Conservation (phyloP, 2,113 vertebrate species). For the Ptilorrhoa leucosticta region DNA sequence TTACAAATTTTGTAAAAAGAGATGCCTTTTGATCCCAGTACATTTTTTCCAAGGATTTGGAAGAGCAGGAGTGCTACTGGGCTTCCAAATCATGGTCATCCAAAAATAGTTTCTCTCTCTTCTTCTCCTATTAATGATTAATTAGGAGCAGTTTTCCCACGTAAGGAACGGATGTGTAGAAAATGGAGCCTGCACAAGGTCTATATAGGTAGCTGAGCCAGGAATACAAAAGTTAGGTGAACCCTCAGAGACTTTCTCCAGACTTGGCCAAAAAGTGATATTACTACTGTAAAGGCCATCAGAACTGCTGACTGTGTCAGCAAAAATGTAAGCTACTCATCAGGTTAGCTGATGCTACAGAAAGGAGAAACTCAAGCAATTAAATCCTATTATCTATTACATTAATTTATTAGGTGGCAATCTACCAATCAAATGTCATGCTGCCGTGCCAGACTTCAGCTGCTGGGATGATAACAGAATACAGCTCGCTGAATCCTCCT, state of each 20-base stretch:
- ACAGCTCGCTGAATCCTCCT: constrained; percentile 22
- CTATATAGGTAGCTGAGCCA: neutral
- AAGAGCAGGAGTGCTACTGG: neutral
- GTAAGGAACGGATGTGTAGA: neutral
- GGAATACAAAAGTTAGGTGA: neutral
- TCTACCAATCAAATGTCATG: constrained; percentile 35
- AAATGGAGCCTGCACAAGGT: neutral
- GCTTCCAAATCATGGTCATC: neutral
- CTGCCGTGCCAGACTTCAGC: neutral
- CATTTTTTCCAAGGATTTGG: neutral
- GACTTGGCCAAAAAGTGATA: neutral
- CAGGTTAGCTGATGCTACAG: constrained; percentile 23
- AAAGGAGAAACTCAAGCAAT: constrained; percentile 23
- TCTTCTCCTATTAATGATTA: neutral
- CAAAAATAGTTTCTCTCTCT: neutral
- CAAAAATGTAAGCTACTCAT: constrained; percentile 13
- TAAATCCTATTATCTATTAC: constrained; percentile 41
- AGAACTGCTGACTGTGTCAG: neutral
- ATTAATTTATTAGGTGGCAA: constrained; percentile 52
- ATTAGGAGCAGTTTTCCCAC: neutral
- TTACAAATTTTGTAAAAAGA: neutral
- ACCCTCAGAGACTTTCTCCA: neutral
- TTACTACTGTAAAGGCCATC: neutral
- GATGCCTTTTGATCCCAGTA: neutral
- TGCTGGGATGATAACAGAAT: neutral